A percentile compares a stretch with the other conserved stretches of the same genome.
phyloP scores from a whole-genome alignment of 2,888 invertebrate species.

The Isoperla grammatica region DNA sequence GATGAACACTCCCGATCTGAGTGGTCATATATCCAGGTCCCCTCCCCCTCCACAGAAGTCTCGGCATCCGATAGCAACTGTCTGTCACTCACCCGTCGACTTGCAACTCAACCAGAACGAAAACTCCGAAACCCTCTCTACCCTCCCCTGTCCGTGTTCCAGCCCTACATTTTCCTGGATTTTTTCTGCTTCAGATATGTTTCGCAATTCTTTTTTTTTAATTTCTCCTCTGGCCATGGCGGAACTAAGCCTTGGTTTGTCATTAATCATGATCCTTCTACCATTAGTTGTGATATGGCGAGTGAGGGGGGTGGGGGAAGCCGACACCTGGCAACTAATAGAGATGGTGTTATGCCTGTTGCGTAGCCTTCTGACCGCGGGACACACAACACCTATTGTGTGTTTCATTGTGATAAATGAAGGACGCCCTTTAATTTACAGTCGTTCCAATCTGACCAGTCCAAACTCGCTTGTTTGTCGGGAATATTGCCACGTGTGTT shows the following conservation, averaged over 20 bases:
- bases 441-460: too few species aligned
- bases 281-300: conserved; percentile 25
- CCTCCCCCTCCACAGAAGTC: too few species aligned
- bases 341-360: conserved; percentile 21
- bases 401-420: neutral
- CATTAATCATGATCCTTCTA: conserved; percentile 29
- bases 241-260: conserved; percentile 11
- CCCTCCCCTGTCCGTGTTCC: conserved; percentile 8
- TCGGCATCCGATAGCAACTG: conserved; percentile 1
- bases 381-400: too few species aligned
- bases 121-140: conserved; percentile 10
- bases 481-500: too few species aligned
- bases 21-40: too few species aligned
- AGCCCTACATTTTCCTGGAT: neutral
- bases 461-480: too few species aligned
- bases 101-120: conserved; percentile 20
- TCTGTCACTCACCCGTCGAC: conserved; percentile 27
- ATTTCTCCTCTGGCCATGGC: neutral
- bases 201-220: neutral
- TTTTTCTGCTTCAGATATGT: conserved; percentile 10
- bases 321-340: conserved; percentile 27
- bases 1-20: too few species aligned
- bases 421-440: too few species aligned
- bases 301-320: neutral
- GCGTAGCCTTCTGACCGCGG: neutral